A percentile compares a stretch with the other conserved stretches of the same genome.
phyloP scores from a whole-genome alignment of 2,888 invertebrate species.

The Shargacucullia verbasci region DNA sequence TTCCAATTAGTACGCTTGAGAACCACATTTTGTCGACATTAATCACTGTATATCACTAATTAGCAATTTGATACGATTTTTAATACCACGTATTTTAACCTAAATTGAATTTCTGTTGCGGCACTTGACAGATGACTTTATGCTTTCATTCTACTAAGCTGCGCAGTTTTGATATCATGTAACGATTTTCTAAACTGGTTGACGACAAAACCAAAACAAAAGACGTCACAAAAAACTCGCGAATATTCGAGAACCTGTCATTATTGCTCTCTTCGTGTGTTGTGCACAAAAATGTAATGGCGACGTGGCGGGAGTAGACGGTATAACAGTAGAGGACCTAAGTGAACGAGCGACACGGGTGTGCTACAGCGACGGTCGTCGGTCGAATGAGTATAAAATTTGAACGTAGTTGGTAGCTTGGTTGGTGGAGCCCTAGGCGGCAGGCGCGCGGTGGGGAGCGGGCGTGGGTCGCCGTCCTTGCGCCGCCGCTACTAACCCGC shows the following conservation, averaged over 20 bases:
- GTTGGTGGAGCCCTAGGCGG: constrained; percentile 57
- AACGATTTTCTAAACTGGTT: constrained; percentile 43
- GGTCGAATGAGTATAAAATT: constrained; percentile 66
- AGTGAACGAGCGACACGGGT: constrained; percentile 30
- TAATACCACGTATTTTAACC: not conserved
- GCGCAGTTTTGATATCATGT: constrained; percentile 40
- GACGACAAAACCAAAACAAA: constrained; percentile 54
- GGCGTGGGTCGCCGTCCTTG: constrained; percentile 71
- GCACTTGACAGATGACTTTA: constrained; percentile 34
- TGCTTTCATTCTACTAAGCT: constrained; percentile 14
- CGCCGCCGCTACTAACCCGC: constrained; percentile 57
- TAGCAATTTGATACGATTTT: not conserved
- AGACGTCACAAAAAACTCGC: constrained; percentile 51
- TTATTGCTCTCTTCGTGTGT: constrained; percentile 7
- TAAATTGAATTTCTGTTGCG: not conserved
- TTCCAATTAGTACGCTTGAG: not conserved
- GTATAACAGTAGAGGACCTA: constrained; percentile 21
- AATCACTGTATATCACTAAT: not conserved
- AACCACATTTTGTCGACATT: not conserved
- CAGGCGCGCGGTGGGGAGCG: constrained; percentile 74
- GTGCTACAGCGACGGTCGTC: constrained; percentile 54
- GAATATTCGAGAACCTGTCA: constrained; percentile 49
- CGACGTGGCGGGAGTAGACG: constrained; percentile 37
- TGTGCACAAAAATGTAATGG: constrained; percentile 31
- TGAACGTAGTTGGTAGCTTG: constrained; percentile 33